Percentiles rank a stretch among this genome's conserved stretches.
These are phyloP conservation scores for Leptobrachium leishanense DNA, from an alignment of 2,113 vertebrate species.

Conservation along the genomic window DNA sequence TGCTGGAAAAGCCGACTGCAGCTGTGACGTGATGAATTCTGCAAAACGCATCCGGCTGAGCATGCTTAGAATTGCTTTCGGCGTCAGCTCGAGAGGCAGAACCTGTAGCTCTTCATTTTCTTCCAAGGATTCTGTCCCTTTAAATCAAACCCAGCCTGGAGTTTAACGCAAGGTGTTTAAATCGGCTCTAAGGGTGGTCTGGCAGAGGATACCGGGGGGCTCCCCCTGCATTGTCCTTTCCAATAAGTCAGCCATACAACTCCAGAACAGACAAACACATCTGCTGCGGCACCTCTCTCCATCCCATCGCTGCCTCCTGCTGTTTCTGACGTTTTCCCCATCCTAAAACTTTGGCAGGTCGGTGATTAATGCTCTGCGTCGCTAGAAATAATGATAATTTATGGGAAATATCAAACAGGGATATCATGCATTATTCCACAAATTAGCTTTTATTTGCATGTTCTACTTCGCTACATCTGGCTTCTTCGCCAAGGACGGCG, in stretches of 20 bases:
- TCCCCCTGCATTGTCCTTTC: too few relatives aligned
- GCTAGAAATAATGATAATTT: constrained; percentile 49
- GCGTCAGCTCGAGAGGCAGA: too few relatives aligned
- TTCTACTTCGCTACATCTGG: constrained; percentile 47
- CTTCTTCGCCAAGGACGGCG: constrained; percentile 34
- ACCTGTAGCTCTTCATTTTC: too few relatives aligned
- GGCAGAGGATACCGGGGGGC: too few relatives aligned
- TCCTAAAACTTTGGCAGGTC: constrained; percentile 40
- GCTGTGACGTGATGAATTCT: too few relatives aligned
- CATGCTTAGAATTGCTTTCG: too few relatives aligned
- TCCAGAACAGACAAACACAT: neutral
- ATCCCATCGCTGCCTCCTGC: constrained; percentile 10
- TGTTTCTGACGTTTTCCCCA: constrained; percentile 31
- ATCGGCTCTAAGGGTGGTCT: too few relatives aligned
- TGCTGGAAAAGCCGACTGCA: too few relatives aligned
- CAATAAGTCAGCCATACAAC: neutral
- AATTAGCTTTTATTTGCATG: constrained; percentile 49
- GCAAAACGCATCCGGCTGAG: too few relatives aligned
- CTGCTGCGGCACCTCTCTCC: constrained; percentile 21
- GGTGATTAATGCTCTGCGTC: constrained; percentile 44
- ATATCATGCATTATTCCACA: constrained; percentile 50
- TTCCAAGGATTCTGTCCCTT: too few relatives aligned
- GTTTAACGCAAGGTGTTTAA: too few relatives aligned
- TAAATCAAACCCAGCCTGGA: too few relatives aligned
- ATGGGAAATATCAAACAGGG: constrained; percentile 49